Conservation (phyloP, 2,797 vertebrate genomes). For the Agapornis canus region DNA sequence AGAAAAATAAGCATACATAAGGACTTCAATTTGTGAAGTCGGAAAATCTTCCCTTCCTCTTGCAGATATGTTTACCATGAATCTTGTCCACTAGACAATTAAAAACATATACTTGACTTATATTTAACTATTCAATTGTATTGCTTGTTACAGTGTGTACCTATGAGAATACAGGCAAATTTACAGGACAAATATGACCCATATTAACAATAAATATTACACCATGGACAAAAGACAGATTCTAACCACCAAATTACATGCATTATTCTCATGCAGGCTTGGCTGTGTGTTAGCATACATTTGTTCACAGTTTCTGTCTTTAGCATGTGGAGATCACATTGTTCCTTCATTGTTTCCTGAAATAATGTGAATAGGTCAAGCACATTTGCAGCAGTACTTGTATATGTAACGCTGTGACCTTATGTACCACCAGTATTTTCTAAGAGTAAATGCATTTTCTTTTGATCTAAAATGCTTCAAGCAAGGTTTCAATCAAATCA, state of each 20-base stretch:
- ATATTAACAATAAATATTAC: neutral
- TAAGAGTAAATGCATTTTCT: neutral
- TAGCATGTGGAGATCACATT: neutral
- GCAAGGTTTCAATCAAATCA: neutral
- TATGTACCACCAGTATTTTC: neutral
- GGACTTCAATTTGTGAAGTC: neutral
- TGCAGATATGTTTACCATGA: neutral
- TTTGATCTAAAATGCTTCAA: neutral
- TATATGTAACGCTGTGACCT: neutral
- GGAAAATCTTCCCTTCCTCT: neutral
- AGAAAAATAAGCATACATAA: neutral
- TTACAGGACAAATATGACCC: neutral
- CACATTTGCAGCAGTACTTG: accelerated
- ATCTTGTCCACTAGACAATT: neutral
- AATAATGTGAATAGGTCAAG: neutral
- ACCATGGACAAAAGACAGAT: neutral
- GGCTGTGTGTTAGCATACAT: neutral
- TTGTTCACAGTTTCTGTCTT: neutral
- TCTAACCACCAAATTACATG: neutral
- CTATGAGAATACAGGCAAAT: neutral
- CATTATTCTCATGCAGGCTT: neutral
- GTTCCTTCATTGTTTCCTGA: neutral
- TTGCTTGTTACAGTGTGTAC: neutral
- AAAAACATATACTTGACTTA: neutral
- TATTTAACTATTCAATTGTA: neutral